Evolutionary conservation across 1,140 invertebrate genomes (phyloP).

Genomic region (Papilio xuthus): DNA sequence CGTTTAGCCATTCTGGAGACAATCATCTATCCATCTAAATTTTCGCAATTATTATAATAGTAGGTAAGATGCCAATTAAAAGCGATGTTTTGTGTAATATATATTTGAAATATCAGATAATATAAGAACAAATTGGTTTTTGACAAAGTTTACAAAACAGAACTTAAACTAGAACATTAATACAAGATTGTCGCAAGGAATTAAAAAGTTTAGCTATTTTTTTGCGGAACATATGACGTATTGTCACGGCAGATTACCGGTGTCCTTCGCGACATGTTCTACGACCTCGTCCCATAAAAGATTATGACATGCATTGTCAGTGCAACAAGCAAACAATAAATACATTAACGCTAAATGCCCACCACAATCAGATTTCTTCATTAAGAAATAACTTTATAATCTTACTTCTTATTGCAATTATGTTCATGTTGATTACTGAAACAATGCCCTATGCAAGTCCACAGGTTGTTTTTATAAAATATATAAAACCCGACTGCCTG

Average conservation of each 20-base stretch:
- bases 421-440: background rate
- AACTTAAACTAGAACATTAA: too few relatives aligned
- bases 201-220: background rate
- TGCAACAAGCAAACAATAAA: background rate
- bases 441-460: background rate
- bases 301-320: conserved; percentile 5
- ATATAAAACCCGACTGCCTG: background rate
- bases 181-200: background rate
- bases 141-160: too few relatives aligned
- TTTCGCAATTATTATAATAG: too few relatives aligned
- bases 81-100: too few relatives aligned
- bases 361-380: conserved; percentile 1
- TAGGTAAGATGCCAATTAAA: too few relatives aligned
- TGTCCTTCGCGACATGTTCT: background rate
- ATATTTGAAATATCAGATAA: too few relatives aligned
- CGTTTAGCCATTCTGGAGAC: too few relatives aligned
- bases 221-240: background rate
- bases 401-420: background rate
- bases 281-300: background rate
- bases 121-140: too few relatives aligned
- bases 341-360: background rate
- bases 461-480: background rate
- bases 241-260: background rate
- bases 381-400: background rate
- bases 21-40: too few relatives aligned